A percentile compares a stretch with the other conserved stretches of the same genome.
These are phyloP conservation scores for Sisyra terminalis DNA, from an alignment of 2,888 invertebrate genomes.

Conservation along the genomic window DNA sequence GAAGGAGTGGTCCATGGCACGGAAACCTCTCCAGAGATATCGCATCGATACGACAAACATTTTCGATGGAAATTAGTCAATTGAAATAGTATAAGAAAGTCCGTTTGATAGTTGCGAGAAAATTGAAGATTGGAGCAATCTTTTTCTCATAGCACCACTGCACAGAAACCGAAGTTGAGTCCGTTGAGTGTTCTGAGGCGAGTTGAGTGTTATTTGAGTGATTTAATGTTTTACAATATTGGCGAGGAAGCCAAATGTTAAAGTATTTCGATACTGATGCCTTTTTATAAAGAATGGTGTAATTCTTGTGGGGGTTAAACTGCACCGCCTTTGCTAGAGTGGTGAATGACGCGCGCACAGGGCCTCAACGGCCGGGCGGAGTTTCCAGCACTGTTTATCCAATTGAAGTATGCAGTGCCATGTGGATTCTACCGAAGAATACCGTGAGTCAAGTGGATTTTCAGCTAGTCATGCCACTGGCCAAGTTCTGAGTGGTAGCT, in stretches of 20 bases:
- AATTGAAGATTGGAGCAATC: neutral
- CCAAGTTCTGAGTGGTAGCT: too few species aligned
- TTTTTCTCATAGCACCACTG: neutral
- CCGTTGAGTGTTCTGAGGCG: neutral
- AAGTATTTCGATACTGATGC: conserved; percentile 1
- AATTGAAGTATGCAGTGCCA: conserved; percentile 1
- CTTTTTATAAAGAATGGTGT: conserved; percentile 3
- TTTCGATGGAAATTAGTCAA: conserved; percentile 5
- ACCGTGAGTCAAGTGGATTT: too few species aligned
- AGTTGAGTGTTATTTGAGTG: neutral
- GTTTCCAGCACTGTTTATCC: conserved; percentile 29
- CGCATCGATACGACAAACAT: conserved; percentile 35
- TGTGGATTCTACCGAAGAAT: too few species aligned
- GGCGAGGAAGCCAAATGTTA: conserved; percentile 2
- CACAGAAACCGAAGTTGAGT: too few species aligned
- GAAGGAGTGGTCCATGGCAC: conserved; percentile 20
- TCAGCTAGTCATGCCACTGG: too few species aligned
- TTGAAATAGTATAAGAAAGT: too few species aligned
- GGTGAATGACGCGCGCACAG: conserved; percentile 20
- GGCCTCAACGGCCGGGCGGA: conserved; percentile 21
- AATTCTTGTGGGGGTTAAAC: conserved; percentile 15
- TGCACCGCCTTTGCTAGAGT: conserved; percentile 18
- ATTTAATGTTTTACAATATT: neutral
- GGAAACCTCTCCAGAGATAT: conserved; percentile 28
- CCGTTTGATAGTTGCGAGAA: neutral